A percentile compares a stretch with the other conserved stretches of the same genome.
These are phyloP conservation scores for Dryocosmus kuriphilus DNA, from an alignment of 2,888 invertebrate genomes.

Conservation along the genomic window DNA sequence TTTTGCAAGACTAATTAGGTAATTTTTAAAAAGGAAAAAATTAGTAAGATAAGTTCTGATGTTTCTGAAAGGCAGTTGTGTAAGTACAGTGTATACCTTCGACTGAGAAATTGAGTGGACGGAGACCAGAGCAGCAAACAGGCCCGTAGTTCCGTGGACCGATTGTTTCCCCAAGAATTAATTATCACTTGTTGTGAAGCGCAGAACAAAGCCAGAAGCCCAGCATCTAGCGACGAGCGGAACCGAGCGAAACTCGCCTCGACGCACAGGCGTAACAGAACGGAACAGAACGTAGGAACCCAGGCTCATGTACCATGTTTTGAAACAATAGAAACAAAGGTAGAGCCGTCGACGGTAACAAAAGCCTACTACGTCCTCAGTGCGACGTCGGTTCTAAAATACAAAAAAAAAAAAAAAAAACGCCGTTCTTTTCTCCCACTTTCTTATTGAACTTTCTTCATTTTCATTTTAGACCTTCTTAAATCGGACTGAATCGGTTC, in stretches of 20 bases:
- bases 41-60: not conserved
- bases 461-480: not conserved
- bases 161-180: constrained; percentile 72
- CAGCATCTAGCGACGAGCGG: constrained; percentile 65
- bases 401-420: no score
- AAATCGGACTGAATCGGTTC: not conserved
- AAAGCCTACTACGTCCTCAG: constrained; percentile 59
- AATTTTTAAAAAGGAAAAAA: not conserved
- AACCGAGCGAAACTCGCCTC: constrained; percentile 56
- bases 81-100: not conserved
- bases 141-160: constrained; percentile 54
- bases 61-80: not conserved
- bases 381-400: constrained; percentile 58
- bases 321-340: constrained; percentile 57
- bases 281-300: constrained; percentile 53
- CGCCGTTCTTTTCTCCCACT: constrained; percentile 49
- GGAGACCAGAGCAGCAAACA: constrained; percentile 51
- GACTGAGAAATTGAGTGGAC: constrained; percentile 52
- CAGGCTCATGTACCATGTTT: constrained; percentile 52
- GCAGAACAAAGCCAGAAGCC: constrained; percentile 68
- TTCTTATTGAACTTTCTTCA: constrained; percentile 12
- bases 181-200: constrained; percentile 72
- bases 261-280: constrained; percentile 43
- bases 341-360: constrained; percentile 55
- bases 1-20: not conserved